A percentile compares a stretch with the other conserved stretches of the same genome.
Evolutionary conservation across 2,113 vertebrate genomes (phyloP).

Genomic region (Odobenus rosmarus): DNA sequence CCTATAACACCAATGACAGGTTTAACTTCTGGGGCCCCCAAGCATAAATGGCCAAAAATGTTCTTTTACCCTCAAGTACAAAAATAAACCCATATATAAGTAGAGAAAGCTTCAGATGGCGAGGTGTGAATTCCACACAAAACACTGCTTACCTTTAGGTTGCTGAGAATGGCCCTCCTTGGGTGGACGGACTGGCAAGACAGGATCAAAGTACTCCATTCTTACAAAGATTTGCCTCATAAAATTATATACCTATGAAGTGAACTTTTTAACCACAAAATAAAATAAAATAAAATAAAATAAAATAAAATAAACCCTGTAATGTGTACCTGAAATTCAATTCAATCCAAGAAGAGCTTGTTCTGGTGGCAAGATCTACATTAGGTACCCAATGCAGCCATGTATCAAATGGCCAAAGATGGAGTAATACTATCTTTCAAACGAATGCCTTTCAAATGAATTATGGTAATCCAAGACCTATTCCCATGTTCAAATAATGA

Average conservation of each 20-base stretch:
- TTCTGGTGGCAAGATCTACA: background rate
- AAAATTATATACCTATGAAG: background rate
- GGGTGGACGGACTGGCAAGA: background rate
- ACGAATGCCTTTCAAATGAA: background rate
- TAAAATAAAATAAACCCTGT: background rate
- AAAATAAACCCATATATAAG: background rate
- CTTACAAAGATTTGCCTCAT: background rate
- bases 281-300: background rate
- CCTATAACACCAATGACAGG: background rate
- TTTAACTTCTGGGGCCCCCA: background rate
- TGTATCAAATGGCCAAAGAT: background rate
- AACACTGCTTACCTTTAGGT: background rate
- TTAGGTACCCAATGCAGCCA: background rate
- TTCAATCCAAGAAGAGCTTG: background rate
- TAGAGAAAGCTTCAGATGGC: background rate
- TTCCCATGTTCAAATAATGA: constrained; percentile 16
- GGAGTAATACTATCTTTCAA: background rate
- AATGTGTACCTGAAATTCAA: background rate
- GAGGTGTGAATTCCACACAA: background rate
- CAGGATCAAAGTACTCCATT: background rate
- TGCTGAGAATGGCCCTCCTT: background rate
- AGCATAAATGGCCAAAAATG: background rate
- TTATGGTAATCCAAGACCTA: background rate
- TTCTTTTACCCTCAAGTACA: background rate
- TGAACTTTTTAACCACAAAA: background rate